Conservation (phyloP, 2,797 vertebrate species). For the Hipposideros larvatus region DNA sequence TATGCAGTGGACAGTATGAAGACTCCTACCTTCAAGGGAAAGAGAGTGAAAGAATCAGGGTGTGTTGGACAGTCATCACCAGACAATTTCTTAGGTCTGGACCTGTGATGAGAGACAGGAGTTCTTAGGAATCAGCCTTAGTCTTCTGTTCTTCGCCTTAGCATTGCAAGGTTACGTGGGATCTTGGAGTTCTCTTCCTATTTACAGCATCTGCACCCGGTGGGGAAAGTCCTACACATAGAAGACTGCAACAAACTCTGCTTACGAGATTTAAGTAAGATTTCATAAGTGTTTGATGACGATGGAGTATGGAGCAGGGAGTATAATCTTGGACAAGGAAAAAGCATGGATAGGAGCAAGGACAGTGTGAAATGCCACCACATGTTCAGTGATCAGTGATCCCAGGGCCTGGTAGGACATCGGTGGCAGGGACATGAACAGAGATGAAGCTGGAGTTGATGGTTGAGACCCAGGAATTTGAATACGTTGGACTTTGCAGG, state of each 20-base stretch:
- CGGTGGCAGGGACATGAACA: not conserved
- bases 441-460: not conserved
- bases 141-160: not conserved
- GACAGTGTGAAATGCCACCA: not conserved
- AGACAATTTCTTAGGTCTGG: not conserved
- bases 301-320: not conserved
- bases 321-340: not conserved
- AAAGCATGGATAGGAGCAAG: too few relatives aligned
- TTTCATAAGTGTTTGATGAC: not conserved
- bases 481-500: not conserved
- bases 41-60: not conserved
- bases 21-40: not conserved
- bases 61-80: not conserved
- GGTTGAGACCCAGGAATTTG: not conserved
- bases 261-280: not conserved
- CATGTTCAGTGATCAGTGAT: rapidly evolving
- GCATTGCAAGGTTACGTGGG: not conserved
- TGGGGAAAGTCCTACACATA: not conserved
- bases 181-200: not conserved
- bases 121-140: not conserved
- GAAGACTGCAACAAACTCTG: not conserved
- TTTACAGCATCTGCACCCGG: not conserved
- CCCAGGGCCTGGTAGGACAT: not conserved
- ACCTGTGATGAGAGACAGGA: not conserved
- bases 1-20: not conserved